Percentiles rank a stretch among this genome's conserved stretches.
phyloP scores from a whole-genome alignment of 2,113 vertebrate species.

The Grammomys dolichurus region DNA sequence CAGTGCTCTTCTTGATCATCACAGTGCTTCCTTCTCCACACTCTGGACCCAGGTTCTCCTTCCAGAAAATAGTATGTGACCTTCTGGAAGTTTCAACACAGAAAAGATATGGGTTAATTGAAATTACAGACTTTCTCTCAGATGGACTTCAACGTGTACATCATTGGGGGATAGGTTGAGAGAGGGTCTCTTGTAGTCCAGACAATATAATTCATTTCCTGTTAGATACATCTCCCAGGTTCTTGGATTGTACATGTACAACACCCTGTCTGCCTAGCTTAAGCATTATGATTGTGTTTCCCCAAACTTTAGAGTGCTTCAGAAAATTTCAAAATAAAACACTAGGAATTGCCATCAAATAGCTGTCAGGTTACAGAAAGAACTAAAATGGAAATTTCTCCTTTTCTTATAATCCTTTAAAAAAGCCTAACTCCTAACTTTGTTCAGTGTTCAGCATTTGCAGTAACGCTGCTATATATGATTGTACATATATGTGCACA shows the following conservation, averaged over 20 bases:
- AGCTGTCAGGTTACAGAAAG: not conserved
- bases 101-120: not conserved
- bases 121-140: not conserved
- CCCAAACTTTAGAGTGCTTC: not conserved
- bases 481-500: not conserved
- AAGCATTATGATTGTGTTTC: not conserved
- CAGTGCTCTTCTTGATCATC: too few species aligned
- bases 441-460: not conserved
- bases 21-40: not conserved
- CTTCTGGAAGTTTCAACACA: not conserved
- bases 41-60: not conserved
- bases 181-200: not conserved
- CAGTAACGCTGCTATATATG: not conserved
- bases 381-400: not conserved
- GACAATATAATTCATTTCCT: not conserved
- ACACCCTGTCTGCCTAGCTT: not conserved
- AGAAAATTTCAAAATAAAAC: conserved; percentile 6
- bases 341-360: not conserved
- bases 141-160: not conserved
- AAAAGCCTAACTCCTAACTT: not conserved
- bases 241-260: too few species aligned
- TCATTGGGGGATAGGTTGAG: not conserved
- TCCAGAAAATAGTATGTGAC: not conserved
- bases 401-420: not conserved
- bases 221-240: not conserved